These are phyloP conservation scores for Lumbricus terrestris DNA, from an alignment of 2,888 invertebrate genomes.

Conservation along the genomic window DNA sequence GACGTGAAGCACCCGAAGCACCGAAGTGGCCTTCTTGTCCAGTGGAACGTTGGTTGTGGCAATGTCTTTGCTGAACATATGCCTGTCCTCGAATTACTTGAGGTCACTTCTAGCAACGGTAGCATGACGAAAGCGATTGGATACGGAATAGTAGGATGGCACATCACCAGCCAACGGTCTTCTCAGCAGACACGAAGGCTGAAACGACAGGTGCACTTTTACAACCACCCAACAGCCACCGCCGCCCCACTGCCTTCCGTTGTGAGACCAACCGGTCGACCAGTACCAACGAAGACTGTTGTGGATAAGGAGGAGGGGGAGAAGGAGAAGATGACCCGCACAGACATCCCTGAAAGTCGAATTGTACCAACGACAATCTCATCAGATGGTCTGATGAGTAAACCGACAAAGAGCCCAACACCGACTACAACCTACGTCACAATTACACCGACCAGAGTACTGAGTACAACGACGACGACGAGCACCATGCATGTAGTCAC, in stretches of 20 bases:
- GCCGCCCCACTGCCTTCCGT: conserved; percentile 48
- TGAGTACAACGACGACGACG: background rate
- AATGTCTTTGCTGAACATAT: conserved; percentile 69
- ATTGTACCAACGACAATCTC: conserved; percentile 57
- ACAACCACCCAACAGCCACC: conserved; percentile 43
- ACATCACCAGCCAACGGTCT: conserved; percentile 64
- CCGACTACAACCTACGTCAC: conserved; percentile 38
- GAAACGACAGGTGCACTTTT: conserved; percentile 50
- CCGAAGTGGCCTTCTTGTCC: conserved; percentile 40
- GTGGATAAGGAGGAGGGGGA: conserved; percentile 25
- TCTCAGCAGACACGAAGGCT: conserved; percentile 55
- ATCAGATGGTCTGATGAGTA: conserved; percentile 57
- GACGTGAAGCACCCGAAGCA: conserved; percentile 45
- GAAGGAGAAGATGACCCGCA: conserved; percentile 43
- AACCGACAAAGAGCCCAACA: conserved; percentile 46
- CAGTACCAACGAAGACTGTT: conserved; percentile 41
- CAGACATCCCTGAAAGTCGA: conserved; percentile 47
- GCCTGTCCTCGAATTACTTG: conserved; percentile 69
- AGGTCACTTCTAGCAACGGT: conserved; percentile 72
- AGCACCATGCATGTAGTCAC: conserved; percentile 22
- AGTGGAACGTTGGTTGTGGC: conserved; percentile 73
- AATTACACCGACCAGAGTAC: conserved; percentile 26
- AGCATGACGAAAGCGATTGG: conserved; percentile 71
- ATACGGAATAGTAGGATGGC: conserved; percentile 73
- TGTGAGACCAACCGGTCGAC: conserved; percentile 50